Base-by-base conservation (phyloP, 1,140 invertebrate genomes). In the Drosophila serrata region DNA sequence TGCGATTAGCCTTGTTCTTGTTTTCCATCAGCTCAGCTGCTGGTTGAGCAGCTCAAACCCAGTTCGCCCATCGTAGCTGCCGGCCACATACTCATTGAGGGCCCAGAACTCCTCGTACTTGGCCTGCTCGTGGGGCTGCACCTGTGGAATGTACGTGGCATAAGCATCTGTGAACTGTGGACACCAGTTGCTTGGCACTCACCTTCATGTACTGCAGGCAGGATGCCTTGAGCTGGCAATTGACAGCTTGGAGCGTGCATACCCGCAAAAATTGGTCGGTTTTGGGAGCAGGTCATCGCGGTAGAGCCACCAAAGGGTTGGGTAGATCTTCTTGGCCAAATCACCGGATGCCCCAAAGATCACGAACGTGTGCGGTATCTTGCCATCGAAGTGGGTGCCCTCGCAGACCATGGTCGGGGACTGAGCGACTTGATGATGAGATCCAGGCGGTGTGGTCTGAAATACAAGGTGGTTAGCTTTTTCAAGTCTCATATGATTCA, bases 321-420 rank as follows among this genome's bases (percentile, higher is more conserved):
- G 99, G 93, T 99, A 99, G 82, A 99, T 99, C 93, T 99, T 99
- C 91, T 97, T 98, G 1, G 99, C 99, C 79, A 99, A 94, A 94
- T 99, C 99, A 60, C 99, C 99, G 61, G 97, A 98, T 6, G 97
- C 97, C 62, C 97, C 97, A 35, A 98, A 93, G 19, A 96, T 95
- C 5, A 97, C 95, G 93, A 98, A 98, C 1, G 96, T 95, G 91
- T 98, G 97, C 24, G 96, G 96, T 79, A 95, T 94, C 43, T 95
- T 90, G 6, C 90, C 90, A 79, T 94, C 94, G 82, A 96, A 96
- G 76, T 95, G 95, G 6, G 94, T 95, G 6, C 95, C 95, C 79
- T 95, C 95, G 59, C 94, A 93, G 56, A 95, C 94, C 94, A 95
- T 95, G 57, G 94, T 94, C 12, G 94, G 92, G 6, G 94, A 95